A percentile compares a stretch with the other conserved stretches of the same genome.
Evolutionary conservation across 2,888 invertebrate genomes (phyloP).

Genomic region (Eupeodes luniger): DNA sequence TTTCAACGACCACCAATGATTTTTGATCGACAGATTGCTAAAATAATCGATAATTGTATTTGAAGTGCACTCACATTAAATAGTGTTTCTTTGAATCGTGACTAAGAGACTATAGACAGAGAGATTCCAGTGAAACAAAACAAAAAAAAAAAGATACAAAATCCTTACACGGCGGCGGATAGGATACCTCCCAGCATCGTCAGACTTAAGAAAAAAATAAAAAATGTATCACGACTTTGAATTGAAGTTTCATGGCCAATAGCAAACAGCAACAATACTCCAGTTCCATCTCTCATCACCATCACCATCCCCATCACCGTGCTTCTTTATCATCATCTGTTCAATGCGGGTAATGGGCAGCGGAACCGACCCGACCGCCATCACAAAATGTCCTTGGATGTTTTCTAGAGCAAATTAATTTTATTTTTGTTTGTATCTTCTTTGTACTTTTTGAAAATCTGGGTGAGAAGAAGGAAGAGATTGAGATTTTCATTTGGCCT

Average conservation of each 20-base stretch:
- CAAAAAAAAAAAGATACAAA: background rate
- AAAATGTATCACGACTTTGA: conserved; percentile 61
- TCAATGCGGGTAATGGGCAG: background rate
- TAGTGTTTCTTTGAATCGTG: conserved; percentile 61
- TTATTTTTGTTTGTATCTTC: background rate
- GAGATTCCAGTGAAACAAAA: conserved; percentile 39
- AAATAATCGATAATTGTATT: conserved; percentile 30
- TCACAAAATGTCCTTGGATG: conserved; percentile 55
- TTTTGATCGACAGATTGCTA: conserved; percentile 58
- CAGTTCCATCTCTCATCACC: background rate
- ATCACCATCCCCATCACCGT: background rate
- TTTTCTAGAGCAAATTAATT: conserved; percentile 61
- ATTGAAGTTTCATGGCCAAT: conserved; percentile 67
- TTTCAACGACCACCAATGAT: conserved; percentile 32
- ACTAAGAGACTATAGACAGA: conserved; percentile 54
- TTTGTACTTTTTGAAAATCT: conserved; percentile 12
- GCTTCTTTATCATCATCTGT: background rate
- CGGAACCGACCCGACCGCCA: background rate
- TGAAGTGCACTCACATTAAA: conserved; percentile 28
- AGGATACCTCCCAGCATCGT: conserved; percentile 3
- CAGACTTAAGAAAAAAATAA: background rate
- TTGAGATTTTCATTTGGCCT: conserved; percentile 32
- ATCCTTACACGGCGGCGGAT: conserved; percentile 7
- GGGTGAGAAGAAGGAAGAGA: conserved; percentile 36
- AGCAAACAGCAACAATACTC: conserved; percentile 20